A percentile compares a stretch with the other conserved stretches of the same genome.
Conservation (phyloP, 2,113 vertebrate species). For the Caracal caracal region DNA sequence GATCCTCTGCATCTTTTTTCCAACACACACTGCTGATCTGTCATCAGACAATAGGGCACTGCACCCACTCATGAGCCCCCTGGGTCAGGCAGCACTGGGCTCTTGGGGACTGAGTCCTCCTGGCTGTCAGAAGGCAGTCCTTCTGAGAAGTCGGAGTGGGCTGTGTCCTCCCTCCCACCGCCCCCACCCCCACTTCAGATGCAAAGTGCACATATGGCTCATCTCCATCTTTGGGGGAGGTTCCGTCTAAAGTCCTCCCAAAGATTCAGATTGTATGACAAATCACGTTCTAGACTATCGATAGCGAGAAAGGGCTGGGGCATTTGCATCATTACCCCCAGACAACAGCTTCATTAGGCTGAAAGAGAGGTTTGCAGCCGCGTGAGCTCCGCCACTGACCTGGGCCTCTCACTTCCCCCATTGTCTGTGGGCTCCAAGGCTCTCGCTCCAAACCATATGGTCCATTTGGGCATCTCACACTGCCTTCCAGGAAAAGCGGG, state of each 20-base stretch:
- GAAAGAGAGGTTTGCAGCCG: constrained; percentile 84
- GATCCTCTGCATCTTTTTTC: not conserved
- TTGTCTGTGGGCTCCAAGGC: constrained; percentile 83
- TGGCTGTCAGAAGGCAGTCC: constrained; percentile 63
- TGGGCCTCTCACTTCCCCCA: constrained; percentile 84
- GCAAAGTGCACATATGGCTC: constrained; percentile 87
- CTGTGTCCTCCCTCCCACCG: not conserved
- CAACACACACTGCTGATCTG: not conserved
- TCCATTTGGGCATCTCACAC: constrained; percentile 74
- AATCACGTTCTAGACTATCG: constrained; percentile 86
- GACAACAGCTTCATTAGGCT: constrained; percentile 88
- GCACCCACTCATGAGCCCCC: not conserved
- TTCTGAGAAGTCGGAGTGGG: constrained; percentile 45
- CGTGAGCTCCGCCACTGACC: constrained; percentile 83
- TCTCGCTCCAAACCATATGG: constrained; percentile 83
- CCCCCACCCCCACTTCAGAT: constrained; percentile 78
- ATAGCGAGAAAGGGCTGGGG: constrained; percentile 71
- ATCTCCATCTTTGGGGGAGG: constrained; percentile 85
- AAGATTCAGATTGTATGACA: constrained; percentile 87
- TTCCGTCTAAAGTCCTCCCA: constrained; percentile 83
- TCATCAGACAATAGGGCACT: not conserved
- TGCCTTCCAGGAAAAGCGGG: constrained; percentile 40
- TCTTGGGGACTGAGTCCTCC: constrained; percentile 24
- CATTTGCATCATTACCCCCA: constrained; percentile 87
- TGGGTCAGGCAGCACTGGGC: constrained; percentile 35